Evolutionary conservation across 2,888 invertebrate species (phyloP).

Genomic region (Periphyllus acericola): DNA sequence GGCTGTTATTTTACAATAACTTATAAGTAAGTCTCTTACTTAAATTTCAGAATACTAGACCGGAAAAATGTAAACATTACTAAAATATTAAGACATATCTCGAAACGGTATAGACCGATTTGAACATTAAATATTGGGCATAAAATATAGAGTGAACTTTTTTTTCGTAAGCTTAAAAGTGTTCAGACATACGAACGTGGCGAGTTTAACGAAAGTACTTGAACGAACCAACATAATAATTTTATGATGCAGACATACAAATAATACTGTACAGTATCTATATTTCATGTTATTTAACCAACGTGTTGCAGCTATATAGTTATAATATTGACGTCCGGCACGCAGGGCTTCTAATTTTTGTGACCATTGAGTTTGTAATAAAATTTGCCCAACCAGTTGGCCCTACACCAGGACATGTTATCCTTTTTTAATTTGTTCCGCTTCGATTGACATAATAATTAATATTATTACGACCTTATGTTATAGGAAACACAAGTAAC

Average conservation of each 20-base stretch:
- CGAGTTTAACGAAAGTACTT: conserved; percentile 53
- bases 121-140: too few relatives aligned
- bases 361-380: background rate
- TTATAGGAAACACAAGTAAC: too few relatives aligned
- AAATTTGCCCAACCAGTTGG: background rate
- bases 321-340: background rate
- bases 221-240: conserved; percentile 20
- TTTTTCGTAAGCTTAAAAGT: too few relatives aligned
- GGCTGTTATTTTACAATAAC: too few relatives aligned
- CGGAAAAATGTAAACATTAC: too few relatives aligned
- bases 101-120: too few relatives aligned
- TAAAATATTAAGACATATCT: too few relatives aligned
- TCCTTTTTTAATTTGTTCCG: background rate
- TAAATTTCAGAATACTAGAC: too few relatives aligned
- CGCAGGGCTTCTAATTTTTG: background rate
- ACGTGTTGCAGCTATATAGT: background rate
- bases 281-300: background rate
- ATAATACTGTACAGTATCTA: too few relatives aligned
- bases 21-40: too few relatives aligned
- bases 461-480: too few relatives aligned
- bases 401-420: background rate
- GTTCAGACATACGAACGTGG: background rate
- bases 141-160: too few relatives aligned
- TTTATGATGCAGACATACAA: background rate
- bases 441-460: background rate